Evolutionary conservation across 2,797 vertebrate species (phyloP).

Genomic region (Ceryle rudis): DNA sequence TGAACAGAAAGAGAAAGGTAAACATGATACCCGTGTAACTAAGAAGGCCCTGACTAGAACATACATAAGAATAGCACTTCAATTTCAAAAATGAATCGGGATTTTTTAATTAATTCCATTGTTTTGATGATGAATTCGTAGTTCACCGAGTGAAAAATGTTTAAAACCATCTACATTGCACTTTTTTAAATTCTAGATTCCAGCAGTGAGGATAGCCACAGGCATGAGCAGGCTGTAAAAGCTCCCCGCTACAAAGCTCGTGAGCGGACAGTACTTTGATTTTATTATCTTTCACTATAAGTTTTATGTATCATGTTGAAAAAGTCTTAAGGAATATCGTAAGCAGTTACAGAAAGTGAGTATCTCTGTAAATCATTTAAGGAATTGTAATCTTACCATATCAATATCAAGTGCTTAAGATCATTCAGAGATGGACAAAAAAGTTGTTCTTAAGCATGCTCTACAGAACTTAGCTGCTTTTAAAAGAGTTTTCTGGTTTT

Average conservation of each 20-base stretch:
- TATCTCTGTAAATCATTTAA: not conserved
- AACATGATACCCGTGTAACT: not conserved
- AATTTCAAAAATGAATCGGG: not conserved
- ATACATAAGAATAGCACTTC: not conserved
- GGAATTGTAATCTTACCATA: not conserved
- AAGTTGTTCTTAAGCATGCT: not conserved
- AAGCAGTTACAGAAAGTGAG: not conserved
- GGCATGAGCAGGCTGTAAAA: not conserved
- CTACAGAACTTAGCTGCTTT: not conserved
- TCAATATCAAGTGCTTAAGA: not conserved
- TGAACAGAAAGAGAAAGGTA: not conserved
- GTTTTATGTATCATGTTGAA: not conserved
- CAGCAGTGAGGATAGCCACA: not conserved
- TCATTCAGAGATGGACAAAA: not conserved
- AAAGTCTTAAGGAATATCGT: not conserved
- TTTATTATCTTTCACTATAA: not conserved
- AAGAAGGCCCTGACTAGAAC: not conserved
- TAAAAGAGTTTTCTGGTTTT: not conserved
- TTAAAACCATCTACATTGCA: not conserved
- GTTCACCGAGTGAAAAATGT: not conserved
- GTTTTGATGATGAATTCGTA: not conserved
- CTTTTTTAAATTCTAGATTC: not conserved
- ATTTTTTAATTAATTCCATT: not conserved
- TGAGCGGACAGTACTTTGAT: not conserved
- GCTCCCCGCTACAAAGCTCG: not conserved